phyloP scores from a whole-genome alignment of 35 echinoderm and acorn worm species.

The Eucidaris tribuloides region DNA sequence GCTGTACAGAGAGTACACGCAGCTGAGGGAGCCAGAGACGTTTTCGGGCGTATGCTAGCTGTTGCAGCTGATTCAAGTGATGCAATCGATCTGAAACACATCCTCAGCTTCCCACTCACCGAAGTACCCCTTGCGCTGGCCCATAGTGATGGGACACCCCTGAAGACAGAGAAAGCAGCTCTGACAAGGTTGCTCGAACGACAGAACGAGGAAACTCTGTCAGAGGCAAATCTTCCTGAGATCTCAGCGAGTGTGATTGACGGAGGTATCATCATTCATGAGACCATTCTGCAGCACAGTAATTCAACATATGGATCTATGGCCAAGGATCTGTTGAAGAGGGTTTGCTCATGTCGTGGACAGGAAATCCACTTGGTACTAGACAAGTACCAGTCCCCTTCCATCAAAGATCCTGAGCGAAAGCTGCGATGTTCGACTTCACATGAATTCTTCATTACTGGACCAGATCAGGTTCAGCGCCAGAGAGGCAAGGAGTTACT shows the following conservation, averaged over 20 bases:
- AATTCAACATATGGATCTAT: constrained; percentile 45
- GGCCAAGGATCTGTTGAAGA: background rate
- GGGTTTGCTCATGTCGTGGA: background rate
- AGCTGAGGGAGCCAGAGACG: constrained; percentile 16
- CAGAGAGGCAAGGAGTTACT: constrained; percentile 19
- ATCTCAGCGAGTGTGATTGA: background rate
- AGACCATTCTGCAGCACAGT: constrained; percentile 23
- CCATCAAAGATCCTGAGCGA: constrained; percentile 15
- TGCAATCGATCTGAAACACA: constrained; percentile 13
- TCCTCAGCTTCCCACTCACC: constrained; percentile 30
- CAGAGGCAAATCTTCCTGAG: background rate
- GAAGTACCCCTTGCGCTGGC: constrained; percentile 19
- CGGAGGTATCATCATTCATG: constrained; percentile 2
- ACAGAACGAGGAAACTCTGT: background rate
- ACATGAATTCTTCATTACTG: constrained; percentile 17
- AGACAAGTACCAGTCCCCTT: constrained; percentile 36
- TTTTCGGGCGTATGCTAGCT: constrained; percentile 28
- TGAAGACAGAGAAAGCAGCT: background rate
- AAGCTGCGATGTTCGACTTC: background rate
- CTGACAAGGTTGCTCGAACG: background rate
- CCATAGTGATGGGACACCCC: background rate
- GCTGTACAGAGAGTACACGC: constrained; percentile 8
- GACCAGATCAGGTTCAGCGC: background rate
- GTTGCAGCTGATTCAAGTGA: constrained; percentile 4
- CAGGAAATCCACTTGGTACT: constrained; percentile 12